Evolutionary conservation across 2,797 vertebrate species (phyloP), one percentile per base, ranked within the genome.

Genomic region (Falco concolor): DNA sequence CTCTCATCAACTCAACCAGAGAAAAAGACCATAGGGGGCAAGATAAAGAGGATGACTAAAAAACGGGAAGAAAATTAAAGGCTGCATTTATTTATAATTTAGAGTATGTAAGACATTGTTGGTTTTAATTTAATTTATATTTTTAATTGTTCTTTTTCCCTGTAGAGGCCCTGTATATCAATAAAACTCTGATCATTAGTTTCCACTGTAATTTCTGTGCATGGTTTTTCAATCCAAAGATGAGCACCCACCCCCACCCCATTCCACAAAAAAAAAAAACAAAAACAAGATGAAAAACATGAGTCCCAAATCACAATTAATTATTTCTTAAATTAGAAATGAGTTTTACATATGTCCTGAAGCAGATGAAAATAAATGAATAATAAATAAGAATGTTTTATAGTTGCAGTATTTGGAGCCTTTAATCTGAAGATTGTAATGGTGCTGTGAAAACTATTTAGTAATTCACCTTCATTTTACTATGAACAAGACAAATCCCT

Each of bases 381-480:
- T 94, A 91, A 95, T 90, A 89, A 94, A 87, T 89, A 94, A 73
- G 73, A 86, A 70, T 36, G 27, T 38, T 94, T 87, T 79, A 84
- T 36, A 76, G 34, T 95, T 93, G 27, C 30, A 87, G 25, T 91
- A 87, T 84, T 69, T 84, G 34, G 49, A 90, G 15, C 7, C 38
- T 94, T 95, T 95, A 93, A 93, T 91, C 70, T 76, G 27, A 87
- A 34, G 45, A 80, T 73, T 93, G 96, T 68, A 95, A 80, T 18
- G 67, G 85, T 38, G 20, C 19, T 93, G 63, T 94, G 84, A 82
- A 84, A 93, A 84, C 30, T 69, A 74, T 80, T 96, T 79, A 68
- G 69, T 94, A 94, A 95, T 96, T 91, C 96, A 91, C 64, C 54
- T 65, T 94, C 65, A 72, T 36, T 95, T 92, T 82, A 61, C 28